Evolutionary conservation across 2,797 vertebrate species (phyloP).

Genomic region (Hipposideros larvatus): DNA sequence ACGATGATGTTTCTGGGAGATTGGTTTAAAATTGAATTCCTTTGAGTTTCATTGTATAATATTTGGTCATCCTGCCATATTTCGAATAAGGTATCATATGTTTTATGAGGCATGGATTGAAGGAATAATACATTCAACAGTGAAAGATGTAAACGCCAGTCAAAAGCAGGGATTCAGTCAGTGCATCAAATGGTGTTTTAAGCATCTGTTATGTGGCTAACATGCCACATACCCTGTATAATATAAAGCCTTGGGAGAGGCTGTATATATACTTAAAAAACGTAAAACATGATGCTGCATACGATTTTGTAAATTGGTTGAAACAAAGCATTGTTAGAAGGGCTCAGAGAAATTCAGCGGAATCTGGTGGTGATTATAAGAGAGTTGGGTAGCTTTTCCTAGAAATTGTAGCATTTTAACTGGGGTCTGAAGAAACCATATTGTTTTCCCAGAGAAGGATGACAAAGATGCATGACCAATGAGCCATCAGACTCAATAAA

Average conservation of each 20-base stretch:
- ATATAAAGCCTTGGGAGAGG: background rate
- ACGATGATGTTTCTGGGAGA: background rate
- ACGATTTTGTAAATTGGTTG: background rate
- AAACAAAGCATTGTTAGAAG: background rate
- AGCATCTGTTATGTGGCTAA: background rate
- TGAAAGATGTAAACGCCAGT: background rate
- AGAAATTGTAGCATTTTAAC: background rate
- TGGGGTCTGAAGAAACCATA: background rate
- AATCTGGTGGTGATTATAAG: background rate
- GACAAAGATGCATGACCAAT: background rate
- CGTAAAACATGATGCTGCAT: background rate
- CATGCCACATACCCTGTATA: background rate
- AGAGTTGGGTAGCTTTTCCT: background rate
- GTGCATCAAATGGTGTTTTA: background rate
- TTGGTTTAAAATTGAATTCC: conserved; percentile 60
- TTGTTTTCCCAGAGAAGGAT: background rate
- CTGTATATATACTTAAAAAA: background rate
- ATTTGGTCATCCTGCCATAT: background rate
- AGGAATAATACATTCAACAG: background rate
- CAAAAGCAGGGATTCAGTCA: background rate
- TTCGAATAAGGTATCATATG: background rate
- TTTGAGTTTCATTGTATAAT: background rate
- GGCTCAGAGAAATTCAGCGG: background rate
- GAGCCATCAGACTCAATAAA: background rate
- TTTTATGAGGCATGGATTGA: conserved; percentile 13